A percentile compares a stretch with the other conserved stretches of the same genome.
phyloP scores from a whole-genome alignment of 2,113 vertebrate species.

The Indicator maculatus region DNA sequence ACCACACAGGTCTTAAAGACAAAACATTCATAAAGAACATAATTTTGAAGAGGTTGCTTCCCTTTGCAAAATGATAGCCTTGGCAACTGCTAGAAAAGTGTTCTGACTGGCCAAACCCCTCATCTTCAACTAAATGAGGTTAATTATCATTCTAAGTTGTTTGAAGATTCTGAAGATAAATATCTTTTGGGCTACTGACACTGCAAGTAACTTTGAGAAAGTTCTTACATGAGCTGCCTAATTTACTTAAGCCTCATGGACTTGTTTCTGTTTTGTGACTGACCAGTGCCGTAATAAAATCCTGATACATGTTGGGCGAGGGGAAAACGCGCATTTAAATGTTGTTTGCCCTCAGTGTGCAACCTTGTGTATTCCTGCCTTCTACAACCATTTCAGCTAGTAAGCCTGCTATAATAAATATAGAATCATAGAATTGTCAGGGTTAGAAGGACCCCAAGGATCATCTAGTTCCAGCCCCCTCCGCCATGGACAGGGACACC shows the following conservation, averaged over 20 bases:
- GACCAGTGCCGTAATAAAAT: background rate
- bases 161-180: slow-evolving; percentile 39
- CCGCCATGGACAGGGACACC: too few species aligned
- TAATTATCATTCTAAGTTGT: slow-evolving; percentile 2
- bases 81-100: background rate
- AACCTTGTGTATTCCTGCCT: background rate
- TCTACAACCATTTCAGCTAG: background rate
- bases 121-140: slow-evolving; percentile 13
- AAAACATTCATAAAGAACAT: slow-evolving; percentile 21
- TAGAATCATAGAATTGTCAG: too few species aligned
- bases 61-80: background rate
- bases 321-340: background rate
- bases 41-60: slow-evolving; percentile 24
- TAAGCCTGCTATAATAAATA: background rate
- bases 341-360: background rate
- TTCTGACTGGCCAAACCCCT: slow-evolving; percentile 18
- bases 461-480: too few species aligned
- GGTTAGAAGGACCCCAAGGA: too few species aligned
- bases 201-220: slow-evolving; percentile 12
- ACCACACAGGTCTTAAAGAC: slow-evolving; percentile 19
- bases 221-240: slow-evolving; percentile 14
- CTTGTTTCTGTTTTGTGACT: background rate
- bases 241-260: background rate
- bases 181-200: background rate
- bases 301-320: background rate